Evolutionary conservation across 2,888 invertebrate species (phyloP).

Genomic region (Nudaria mundana): DNA sequence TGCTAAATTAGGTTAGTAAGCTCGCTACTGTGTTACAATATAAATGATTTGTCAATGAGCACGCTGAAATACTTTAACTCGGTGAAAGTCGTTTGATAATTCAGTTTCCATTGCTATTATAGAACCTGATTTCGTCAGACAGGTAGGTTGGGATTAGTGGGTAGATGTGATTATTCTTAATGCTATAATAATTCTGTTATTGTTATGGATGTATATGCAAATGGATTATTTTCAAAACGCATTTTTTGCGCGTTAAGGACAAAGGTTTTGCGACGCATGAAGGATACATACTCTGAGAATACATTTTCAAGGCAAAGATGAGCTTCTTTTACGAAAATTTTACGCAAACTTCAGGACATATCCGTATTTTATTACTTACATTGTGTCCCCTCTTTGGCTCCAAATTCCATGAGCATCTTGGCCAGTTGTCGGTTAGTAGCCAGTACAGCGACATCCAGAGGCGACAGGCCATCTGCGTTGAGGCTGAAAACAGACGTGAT

Average conservation of each 20-base stretch:
- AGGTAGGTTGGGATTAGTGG: background rate
- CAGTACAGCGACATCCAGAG: constrained; percentile 95
- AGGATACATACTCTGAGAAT: no score
- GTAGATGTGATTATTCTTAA: background rate
- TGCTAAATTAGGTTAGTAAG: constrained; percentile 8
- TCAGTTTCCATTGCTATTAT: constrained; percentile 4
- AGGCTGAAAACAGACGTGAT: constrained; percentile 82
- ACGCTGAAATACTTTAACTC: constrained; percentile 8
- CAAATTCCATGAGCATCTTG: constrained; percentile 93
- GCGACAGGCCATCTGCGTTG: constrained; percentile 93
- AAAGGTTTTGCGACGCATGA: no score
- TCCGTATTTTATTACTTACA: constrained; percentile 81
- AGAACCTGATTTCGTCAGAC: constrained; percentile 1
- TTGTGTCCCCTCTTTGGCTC: constrained; percentile 91
- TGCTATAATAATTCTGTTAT: no score
- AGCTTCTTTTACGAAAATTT: no score
- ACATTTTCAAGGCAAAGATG: no score
- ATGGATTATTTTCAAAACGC: no score
- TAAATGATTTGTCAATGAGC: constrained; percentile 9
- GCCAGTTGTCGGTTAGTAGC: constrained; percentile 94
- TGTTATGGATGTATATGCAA: no score
- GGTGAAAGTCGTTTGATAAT: constrained; percentile 11
- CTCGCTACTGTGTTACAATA: constrained; percentile 6
- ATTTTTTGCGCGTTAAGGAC: no score
- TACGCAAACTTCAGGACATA: no score